Base-by-base conservation (phyloP, 2,797 vertebrate genomes). In the Macrochelys suwanniensis region DNA sequence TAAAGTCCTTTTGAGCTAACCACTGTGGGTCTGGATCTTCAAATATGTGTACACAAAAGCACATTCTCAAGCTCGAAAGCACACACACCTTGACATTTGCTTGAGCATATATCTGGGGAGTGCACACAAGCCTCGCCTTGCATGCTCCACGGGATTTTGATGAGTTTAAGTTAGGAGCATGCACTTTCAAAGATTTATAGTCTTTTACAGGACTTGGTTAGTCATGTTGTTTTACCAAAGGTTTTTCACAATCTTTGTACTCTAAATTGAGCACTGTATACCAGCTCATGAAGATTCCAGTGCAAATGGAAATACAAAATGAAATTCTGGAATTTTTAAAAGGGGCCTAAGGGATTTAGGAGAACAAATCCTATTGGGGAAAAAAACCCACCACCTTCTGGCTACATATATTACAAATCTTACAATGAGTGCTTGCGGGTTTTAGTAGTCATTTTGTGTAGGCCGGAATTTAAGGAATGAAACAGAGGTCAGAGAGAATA, bases 11-110 rank as follows among this genome's bases (percentile, higher is more conserved):
- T 65, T n/a, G 56, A 11, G 61, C 8, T 19, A 68, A 68, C 17
- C 17, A 68, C 33, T n/a, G 61, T 68, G 61, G 33, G n/a, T 17
- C 61, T 68, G 61, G 0, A 0, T 59, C 57, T 31, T 21, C 77
- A 0, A 0, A 23, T 7, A 11, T 2, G 6, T 3, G 5, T 51
- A 6, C 10, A 16, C 68, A 45, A 33, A 59, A 68, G 2, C 4
- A 37, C 42, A 7, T 65, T 57, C 49, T 49, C 7, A 25, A 15
- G 16, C 49, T 26, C 3, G 85, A 11, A 50, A 76, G 31, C 28
- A 42, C 1, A 15, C 13, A 79, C 9, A 28, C 0, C 0, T 3
- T 65, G 42, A 11, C 2, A 26, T 4, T 26, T 3, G 6, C 56
- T 84, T 1, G 0, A 82, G 23, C 50, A 56, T 77, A n/a, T 11